phyloP scores from a whole-genome alignment of 64 coral and sea anemone genomes.

The Pachyseris speciosa region DNA sequence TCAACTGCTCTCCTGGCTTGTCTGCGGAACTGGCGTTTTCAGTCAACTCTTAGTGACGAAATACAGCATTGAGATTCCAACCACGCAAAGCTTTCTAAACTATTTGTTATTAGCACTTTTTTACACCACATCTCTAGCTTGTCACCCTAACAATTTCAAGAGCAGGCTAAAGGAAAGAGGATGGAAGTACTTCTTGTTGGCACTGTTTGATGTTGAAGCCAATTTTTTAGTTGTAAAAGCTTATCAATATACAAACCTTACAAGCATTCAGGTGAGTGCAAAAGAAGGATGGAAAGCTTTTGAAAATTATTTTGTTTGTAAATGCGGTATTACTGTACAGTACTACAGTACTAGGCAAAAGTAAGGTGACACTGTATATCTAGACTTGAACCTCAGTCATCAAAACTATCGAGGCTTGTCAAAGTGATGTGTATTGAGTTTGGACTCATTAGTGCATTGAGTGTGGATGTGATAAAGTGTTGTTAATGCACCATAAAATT shows the following conservation, averaged over 20 bases:
- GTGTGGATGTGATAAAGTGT: too few relatives aligned
- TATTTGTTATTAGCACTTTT: constrained; percentile 73
- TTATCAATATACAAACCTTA: constrained; percentile 98
- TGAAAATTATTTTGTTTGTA: too few relatives aligned
- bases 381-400: too few relatives aligned
- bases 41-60: constrained; percentile 75
- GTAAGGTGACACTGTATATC: too few relatives aligned
- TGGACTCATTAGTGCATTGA: too few relatives aligned
- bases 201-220: constrained; percentile 89
- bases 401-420: too few relatives aligned
- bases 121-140: constrained; percentile 70
- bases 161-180: constrained; percentile 66
- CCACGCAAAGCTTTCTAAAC: constrained; percentile 82
- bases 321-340: too few relatives aligned
- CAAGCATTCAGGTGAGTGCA: constrained; percentile 95
- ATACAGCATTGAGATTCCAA: constrained; percentile 81
- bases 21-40: constrained; percentile 83
- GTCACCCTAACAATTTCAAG: constrained; percentile 15
- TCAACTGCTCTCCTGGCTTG: constrained; percentile 73
- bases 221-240: constrained; percentile 95
- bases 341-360: too few relatives aligned
- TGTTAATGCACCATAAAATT: too few relatives aligned
- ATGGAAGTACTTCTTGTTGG: constrained; percentile 91
- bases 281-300: too few relatives aligned
- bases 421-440: too few relatives aligned